Evolutionary conservation across 2,797 vertebrate species (phyloP), one percentile per base, ranked within the genome.

Genomic region (Trichosurus vulpecula): DNA sequence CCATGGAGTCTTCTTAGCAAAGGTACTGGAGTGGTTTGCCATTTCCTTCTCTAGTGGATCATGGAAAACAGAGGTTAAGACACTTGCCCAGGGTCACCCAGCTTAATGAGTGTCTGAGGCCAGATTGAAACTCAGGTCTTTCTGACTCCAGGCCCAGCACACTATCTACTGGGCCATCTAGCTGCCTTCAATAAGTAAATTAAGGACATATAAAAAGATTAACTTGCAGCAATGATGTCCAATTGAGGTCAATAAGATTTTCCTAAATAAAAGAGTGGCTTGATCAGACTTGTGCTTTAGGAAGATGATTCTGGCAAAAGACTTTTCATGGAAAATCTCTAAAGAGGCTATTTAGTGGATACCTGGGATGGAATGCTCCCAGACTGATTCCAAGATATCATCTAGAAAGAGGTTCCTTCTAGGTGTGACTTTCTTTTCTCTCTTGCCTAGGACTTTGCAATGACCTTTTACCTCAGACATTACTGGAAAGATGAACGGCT

Each of bases 401-500:
- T 52, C 53, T 41, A 52, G 41, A 94, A 41, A 25, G 9, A 25
- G 55, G 91, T 98, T 54, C 54, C 93, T 92, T 0, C 52, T 16
- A 19, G 3, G 53, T 94, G 54, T 95, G 66, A 95, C 31, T n/a
- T 98, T 91, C 91, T 96, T 97, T 97, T 95, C 74, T 98, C 97
- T 97, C 90, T 81, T 96, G 53, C 93, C 19, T 81, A 99, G 99
- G 99, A 99, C 98, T 99, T 99, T 97, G 99, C 99, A 57, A 99
- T 99, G 99, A 99, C 99, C 94, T 98, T 99, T 89, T 99, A 99
- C 97, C 98, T 99, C 98, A 99, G 99, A 97, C 99, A 99, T 98
- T 99, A 99, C 98, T 99, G 99, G 99, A 99, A 99, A 98, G 99
- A 99, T 22, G 99, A 99, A 94, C 99, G 99, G 0, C 99, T 99